Percentiles rank a stretch among this genome's conserved stretches.
phyloP scores from a whole-genome alignment of 1,140 invertebrate species.

The Drosophila suzukii region DNA sequence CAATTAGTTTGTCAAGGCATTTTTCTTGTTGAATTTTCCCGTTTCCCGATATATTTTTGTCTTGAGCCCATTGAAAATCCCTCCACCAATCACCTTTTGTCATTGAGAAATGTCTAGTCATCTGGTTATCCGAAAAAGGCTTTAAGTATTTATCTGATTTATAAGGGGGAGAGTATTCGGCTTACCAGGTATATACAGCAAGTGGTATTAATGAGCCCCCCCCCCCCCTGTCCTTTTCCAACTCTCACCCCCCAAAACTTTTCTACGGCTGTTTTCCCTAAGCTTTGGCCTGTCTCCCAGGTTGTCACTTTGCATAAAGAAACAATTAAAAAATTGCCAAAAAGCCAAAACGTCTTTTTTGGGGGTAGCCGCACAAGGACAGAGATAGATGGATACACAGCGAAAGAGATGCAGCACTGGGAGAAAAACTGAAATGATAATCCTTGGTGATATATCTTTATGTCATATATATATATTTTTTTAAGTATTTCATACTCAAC shows the following conservation, averaged over 20 bases:
- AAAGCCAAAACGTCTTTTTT: constrained; percentile 74
- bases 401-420: constrained; percentile 23
- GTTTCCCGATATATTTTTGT: constrained; percentile 16
- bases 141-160: constrained; percentile 72
- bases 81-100: constrained; percentile 17
- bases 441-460: neutral
- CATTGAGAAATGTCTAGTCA: constrained; percentile 47
- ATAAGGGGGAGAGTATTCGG: constrained; percentile 16
- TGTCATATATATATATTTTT: no score
- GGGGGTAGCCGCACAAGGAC: constrained; percentile 69
- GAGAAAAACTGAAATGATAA: neutral
- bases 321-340: constrained; percentile 82
- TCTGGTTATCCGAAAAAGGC: constrained; percentile 63
- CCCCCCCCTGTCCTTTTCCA: neutral
- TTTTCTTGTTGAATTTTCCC: constrained; percentile 2
- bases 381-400: constrained; percentile 29
- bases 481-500: no score
- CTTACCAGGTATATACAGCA: constrained; percentile 52
- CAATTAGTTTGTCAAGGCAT: neutral
- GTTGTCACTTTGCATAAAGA: constrained; percentile 82
- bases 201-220: constrained; percentile 68
- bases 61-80: constrained; percentile 15
- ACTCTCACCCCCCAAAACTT: neutral
- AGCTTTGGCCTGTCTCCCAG: constrained; percentile 13
- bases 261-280: neutral